Conservation (phyloP, 2,888 invertebrate species). For the Cosmia trapezina region DNA sequence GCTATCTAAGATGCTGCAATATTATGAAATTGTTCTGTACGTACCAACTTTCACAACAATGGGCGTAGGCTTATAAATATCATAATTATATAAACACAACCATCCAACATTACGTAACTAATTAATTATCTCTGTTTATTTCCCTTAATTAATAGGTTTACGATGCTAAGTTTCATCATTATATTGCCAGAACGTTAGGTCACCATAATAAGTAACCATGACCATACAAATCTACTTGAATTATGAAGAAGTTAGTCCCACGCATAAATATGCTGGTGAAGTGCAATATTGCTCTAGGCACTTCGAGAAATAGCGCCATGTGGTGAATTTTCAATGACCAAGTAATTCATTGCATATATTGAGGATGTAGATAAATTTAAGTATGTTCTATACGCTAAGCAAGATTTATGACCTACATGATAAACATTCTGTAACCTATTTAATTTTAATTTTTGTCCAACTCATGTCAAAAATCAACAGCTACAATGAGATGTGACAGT, state of each 20-base stretch:
- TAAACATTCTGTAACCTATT: background rate
- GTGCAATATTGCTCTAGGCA: constrained; percentile 29
- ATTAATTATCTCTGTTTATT: constrained; percentile 3
- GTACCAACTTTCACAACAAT: constrained; percentile 5
- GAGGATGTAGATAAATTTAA: constrained; percentile 3
- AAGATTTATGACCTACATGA: background rate
- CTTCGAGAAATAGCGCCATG: too few species aligned
- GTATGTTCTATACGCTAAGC: background rate
- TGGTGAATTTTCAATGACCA: too few species aligned
- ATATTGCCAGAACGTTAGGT: background rate
- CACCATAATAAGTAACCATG: background rate
- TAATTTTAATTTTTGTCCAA: background rate
- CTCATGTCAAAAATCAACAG: too few species aligned
- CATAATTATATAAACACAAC: background rate
- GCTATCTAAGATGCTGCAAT: too few species aligned
- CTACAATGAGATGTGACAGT: background rate
- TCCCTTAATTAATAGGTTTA: constrained; percentile 10
- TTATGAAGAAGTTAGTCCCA: background rate
- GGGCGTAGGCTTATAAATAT: background rate
- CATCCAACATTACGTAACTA: constrained; percentile 22
- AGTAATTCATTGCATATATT: constrained; percentile 9
- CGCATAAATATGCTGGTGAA: background rate
- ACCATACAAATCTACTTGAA: background rate
- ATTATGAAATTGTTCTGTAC: constrained; percentile 6
- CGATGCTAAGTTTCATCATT: background rate